phyloP scores from a whole-genome alignment of 2,113 vertebrate genomes.

The Carettochelys insculpta region DNA sequence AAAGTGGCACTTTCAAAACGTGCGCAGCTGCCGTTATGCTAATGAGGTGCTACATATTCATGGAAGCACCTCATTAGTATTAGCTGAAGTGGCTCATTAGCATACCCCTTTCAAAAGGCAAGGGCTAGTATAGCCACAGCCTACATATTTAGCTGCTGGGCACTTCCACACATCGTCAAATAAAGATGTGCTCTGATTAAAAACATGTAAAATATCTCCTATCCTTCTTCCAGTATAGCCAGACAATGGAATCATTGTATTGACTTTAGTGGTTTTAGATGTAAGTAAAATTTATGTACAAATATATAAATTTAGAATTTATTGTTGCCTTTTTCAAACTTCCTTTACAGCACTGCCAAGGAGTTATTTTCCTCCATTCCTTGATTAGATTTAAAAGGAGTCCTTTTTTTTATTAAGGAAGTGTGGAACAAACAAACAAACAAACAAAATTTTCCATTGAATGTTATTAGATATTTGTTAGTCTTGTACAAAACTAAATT shows the following conservation, averaged over 20 bases:
- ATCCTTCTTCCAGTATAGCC: neutral
- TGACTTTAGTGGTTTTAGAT: neutral
- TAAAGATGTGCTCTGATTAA: neutral
- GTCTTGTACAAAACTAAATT: conserved; percentile 19
- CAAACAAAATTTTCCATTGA: conserved; percentile 11
- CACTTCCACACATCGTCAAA: neutral
- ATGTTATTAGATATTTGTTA: conserved; percentile 43
- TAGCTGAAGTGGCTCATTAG: too few relatives aligned
- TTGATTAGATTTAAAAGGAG: conserved; percentile 2
- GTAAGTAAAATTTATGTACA: neutral
- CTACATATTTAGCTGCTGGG: too few relatives aligned
- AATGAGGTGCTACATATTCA: too few relatives aligned
- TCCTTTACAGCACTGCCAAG: neutral
- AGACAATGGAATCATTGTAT: neutral
- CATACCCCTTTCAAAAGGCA: too few relatives aligned
- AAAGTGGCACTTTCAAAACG: too few relatives aligned
- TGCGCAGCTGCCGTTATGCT: too few relatives aligned
- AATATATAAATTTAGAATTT: neutral
- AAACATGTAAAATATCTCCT: neutral
- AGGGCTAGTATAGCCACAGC: too few relatives aligned
- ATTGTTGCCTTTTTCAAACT: neutral
- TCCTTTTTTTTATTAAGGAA: conserved; percentile 30
- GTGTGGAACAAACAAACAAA: neutral
- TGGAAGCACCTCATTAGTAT: too few relatives aligned
- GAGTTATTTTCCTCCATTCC: conserved; percentile 35